phyloP scores from a whole-genome alignment of 2,797 vertebrate species.

The Distichodus sexfasciatus region DNA sequence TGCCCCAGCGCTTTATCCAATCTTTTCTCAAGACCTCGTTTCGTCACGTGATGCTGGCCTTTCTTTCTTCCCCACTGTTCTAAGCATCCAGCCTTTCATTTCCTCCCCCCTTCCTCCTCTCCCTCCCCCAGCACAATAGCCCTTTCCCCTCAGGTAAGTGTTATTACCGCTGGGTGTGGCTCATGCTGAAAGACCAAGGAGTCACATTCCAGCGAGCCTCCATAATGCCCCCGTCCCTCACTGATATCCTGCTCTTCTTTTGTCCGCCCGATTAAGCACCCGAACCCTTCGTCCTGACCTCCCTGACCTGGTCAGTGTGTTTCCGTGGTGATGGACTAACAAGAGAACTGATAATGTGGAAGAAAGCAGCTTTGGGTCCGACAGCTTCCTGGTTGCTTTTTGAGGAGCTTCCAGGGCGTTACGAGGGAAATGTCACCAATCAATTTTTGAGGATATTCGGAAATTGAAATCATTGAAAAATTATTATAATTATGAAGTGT shows the following conservation, averaged over 20 bases:
- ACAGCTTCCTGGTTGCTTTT: constrained; percentile 39
- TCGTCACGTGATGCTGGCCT: constrained; percentile 27
- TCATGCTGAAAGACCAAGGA: constrained; percentile 32
- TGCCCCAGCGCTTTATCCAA: constrained; percentile 34
- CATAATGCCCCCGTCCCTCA: constrained; percentile 36
- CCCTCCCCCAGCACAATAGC: constrained; percentile 31
- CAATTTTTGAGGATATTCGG: too few species aligned
- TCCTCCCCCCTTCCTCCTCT: constrained; percentile 10
- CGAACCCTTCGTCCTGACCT: constrained; percentile 65
- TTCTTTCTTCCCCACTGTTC: constrained; percentile 24
- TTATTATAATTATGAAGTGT: too few species aligned
- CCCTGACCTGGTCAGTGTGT: constrained; percentile 69
- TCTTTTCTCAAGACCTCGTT: constrained; percentile 16
- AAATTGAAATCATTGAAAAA: too few species aligned
- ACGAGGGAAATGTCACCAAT: too few species aligned
- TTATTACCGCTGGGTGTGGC: constrained; percentile 48
- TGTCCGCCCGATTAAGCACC: constrained; percentile 70
- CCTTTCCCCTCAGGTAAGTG: constrained; percentile 48
- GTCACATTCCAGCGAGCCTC: constrained; percentile 50
- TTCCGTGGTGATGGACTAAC: constrained; percentile 68
- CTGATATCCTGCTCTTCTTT: constrained; percentile 45
- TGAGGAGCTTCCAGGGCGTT: too few species aligned
- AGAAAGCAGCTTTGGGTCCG: constrained; percentile 57
- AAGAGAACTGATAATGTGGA: constrained; percentile 64
- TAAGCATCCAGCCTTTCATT: constrained; percentile 42